phyloP scores from a whole-genome alignment of 2,888 invertebrate genomes.

The Venusia cambrica region DNA sequence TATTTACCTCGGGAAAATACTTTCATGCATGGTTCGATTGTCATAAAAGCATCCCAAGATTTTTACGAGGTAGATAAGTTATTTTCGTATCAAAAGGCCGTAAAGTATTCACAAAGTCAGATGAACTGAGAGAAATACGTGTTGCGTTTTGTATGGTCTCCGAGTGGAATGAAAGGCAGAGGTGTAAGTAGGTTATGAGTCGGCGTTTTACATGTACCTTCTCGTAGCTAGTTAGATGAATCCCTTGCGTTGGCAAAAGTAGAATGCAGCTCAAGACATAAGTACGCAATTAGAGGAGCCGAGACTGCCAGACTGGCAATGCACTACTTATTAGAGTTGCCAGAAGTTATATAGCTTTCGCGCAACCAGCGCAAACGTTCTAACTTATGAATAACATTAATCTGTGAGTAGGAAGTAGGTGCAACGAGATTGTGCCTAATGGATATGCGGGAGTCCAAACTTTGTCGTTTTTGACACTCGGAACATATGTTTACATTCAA shows the following conservation, averaged over 20 bases:
- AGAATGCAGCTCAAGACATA: slow-evolving; percentile 29
- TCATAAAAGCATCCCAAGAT: slow-evolving; percentile 24
- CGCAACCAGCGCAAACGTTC: slow-evolving; percentile 22
- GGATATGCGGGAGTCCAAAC: slow-evolving; percentile 22
- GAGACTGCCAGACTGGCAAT: slow-evolving; percentile 15
- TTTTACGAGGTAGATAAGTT: slow-evolving; percentile 29
- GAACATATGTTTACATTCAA: slow-evolving; percentile 5
- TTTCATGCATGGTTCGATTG: slow-evolving; percentile 16
- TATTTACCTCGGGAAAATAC: slow-evolving; percentile 17
- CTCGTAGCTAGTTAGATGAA: slow-evolving; percentile 24
- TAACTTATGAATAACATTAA: slow-evolving; percentile 33
- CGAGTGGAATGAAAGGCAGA: slow-evolving; percentile 20
- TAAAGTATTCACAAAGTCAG: slow-evolving; percentile 24
- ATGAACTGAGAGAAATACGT: slow-evolving; percentile 30
- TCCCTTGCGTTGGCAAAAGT: slow-evolving; percentile 23
- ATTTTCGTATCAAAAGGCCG: slow-evolving; percentile 24
- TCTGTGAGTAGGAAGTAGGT: slow-evolving; percentile 24
- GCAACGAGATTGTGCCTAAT: slow-evolving; percentile 22
- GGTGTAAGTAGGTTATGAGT: slow-evolving; percentile 25
- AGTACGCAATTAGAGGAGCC: slow-evolving; percentile 30
- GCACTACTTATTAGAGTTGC: slow-evolving; percentile 26
- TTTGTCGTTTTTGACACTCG: slow-evolving; percentile 12
- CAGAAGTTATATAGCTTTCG: slow-evolving; percentile 24
- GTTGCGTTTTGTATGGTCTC: slow-evolving; percentile 26
- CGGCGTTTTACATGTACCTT: slow-evolving; percentile 23